Evolutionary conservation across 2,113 vertebrate genomes (phyloP).

Genomic region (Podarcis muralis): DNA sequence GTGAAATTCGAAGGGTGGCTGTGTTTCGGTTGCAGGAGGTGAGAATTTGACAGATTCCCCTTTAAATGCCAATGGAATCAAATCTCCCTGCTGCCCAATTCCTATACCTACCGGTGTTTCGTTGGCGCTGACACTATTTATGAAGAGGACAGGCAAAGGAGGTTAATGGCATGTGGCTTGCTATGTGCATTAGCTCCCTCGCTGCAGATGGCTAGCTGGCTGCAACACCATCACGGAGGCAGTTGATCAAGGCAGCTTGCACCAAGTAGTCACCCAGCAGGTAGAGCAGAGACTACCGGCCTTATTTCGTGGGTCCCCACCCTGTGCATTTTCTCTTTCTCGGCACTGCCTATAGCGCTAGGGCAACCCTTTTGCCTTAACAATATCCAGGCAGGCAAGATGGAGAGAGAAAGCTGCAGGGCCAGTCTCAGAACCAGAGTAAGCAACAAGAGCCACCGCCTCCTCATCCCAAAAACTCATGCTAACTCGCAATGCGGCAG

Average conservation of each 20-base stretch:
- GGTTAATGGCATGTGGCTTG: background rate
- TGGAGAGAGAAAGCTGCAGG: background rate
- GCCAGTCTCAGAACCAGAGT: background rate
- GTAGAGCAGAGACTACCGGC: background rate
- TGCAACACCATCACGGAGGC: background rate
- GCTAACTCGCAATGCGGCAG: background rate
- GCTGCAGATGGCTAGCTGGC: background rate
- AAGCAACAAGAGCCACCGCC: background rate
- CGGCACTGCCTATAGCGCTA: background rate
- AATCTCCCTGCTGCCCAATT: too few species aligned
- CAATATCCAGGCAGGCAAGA: background rate
- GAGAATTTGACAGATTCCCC: too few species aligned
- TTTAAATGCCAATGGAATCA: too few species aligned
- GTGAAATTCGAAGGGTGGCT: too few species aligned
- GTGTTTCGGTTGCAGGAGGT: too few species aligned
- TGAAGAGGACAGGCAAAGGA: background rate
- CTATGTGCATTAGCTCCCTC: background rate
- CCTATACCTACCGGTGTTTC: background rate
- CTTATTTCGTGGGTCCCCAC: background rate
- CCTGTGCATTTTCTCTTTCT: background rate
- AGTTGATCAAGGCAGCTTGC: background rate
- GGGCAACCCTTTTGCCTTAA: background rate
- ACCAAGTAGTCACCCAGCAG: slow-evolving; percentile 5
- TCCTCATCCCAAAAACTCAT: background rate
- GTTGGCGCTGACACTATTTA: background rate